phyloP scores from a whole-genome alignment of 1,140 invertebrate species.

The Riptortus pedestris region DNA sequence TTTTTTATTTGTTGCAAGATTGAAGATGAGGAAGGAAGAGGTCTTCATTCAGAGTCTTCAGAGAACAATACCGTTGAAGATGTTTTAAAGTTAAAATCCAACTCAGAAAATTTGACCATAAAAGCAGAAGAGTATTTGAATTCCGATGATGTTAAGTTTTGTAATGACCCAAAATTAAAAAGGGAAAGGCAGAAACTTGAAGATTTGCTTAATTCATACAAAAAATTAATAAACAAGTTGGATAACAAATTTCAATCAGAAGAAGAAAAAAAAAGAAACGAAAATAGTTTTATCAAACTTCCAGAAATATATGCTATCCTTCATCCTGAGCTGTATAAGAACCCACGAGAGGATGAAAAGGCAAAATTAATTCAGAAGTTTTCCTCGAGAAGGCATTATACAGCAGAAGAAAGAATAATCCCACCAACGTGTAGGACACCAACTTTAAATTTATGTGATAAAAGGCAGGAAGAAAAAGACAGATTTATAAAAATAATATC shows the following conservation, averaged over 20 bases:
- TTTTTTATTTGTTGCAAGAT: neutral
- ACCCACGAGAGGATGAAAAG: slow-evolving; percentile 23
- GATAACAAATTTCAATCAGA: slow-evolving; percentile 13
- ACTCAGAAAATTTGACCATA: neutral
- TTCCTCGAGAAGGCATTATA: slow-evolving; percentile 9
- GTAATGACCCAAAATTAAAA: slow-evolving; percentile 21
- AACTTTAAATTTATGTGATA: neutral
- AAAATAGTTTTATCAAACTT: slow-evolving; percentile 7
- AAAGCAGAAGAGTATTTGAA: slow-evolving; percentile 19
- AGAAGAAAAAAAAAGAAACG: slow-evolving; percentile 3
- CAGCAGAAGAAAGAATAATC: neutral
- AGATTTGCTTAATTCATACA: slow-evolving; percentile 22
- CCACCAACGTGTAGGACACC: slow-evolving; percentile 8
- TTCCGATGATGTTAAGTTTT: neutral
- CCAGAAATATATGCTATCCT: slow-evolving; percentile 22
- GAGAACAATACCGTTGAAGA: neutral
- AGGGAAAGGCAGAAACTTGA: slow-evolving; percentile 11
- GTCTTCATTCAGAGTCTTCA: neutral
- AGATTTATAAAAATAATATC: slow-evolving; percentile 19
- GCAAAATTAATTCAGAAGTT: slow-evolving; percentile 20
- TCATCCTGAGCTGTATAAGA: slow-evolving; percentile 23
- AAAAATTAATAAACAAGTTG: slow-evolving; percentile 19
- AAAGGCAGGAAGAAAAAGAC: slow-evolving; percentile 22
- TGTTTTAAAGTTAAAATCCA: neutral
- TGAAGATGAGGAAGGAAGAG: neutral